Evolutionary conservation across 2,113 vertebrate species (phyloP).

Genomic region (Burhinus bistriatus): DNA sequence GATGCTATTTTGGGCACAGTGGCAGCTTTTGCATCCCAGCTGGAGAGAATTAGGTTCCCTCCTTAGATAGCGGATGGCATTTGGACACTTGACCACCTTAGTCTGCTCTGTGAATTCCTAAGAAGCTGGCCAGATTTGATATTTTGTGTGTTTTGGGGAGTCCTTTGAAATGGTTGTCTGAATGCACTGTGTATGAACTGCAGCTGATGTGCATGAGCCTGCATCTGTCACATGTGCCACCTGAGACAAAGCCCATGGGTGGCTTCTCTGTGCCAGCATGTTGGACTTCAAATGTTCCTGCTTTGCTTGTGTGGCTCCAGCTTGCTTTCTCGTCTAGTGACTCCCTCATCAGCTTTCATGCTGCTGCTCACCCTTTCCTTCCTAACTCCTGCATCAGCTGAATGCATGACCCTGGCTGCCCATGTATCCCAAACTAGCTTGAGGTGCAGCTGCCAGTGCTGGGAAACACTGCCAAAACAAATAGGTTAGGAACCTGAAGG

Average conservation of each 20-base stretch:
- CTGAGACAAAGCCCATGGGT: background rate
- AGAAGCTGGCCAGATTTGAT: background rate
- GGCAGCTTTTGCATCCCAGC: background rate
- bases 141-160: background rate
- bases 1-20: background rate
- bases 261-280: background rate
- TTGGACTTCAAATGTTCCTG: background rate
- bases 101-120: background rate
- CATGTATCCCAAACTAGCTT: accelerated
- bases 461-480: background rate
- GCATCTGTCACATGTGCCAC: background rate
- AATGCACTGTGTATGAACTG: background rate
- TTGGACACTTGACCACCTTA: background rate
- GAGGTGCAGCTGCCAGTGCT: background rate
- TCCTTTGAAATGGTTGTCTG: background rate
- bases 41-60: background rate
- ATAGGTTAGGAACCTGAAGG: background rate
- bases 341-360: background rate
- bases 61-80: background rate
- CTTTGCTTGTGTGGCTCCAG: background rate
- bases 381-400: background rate
- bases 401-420: background rate
- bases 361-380: background rate
- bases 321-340: background rate
- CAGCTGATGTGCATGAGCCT: background rate